phyloP scores from a whole-genome alignment of 2,797 vertebrate species.

The Meriones psammophilus region DNA sequence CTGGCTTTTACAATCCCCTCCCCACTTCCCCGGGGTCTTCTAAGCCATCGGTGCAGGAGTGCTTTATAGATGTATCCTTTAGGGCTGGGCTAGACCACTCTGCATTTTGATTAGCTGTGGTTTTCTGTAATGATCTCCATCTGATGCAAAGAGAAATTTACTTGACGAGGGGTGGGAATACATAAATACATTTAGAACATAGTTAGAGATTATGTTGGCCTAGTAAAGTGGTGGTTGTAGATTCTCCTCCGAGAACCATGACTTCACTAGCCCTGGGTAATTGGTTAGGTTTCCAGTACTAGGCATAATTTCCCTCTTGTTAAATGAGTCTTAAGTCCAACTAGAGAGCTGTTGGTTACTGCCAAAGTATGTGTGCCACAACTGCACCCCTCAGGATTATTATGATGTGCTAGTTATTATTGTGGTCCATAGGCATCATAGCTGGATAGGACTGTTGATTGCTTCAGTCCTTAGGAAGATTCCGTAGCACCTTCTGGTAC shows the following conservation, averaged over 20 bases:
- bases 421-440: neutral
- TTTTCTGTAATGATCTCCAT: neutral
- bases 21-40: neutral
- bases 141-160: neutral
- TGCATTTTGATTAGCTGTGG: neutral
- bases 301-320: neutral
- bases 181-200: neutral
- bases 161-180: neutral
- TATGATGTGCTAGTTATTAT: neutral
- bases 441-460: neutral
- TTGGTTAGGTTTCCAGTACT: neutral
- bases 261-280: neutral
- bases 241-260: neutral
- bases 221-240: neutral
- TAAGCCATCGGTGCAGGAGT: neutral
- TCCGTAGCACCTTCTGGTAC: neutral
- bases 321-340: neutral
- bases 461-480: neutral
- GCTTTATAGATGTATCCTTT: neutral
- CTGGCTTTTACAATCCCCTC: neutral
- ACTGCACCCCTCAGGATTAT: neutral
- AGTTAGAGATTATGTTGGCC: neutral
- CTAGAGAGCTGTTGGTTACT: neutral
- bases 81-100: neutral
- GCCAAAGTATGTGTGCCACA: neutral